Base-by-base conservation (phyloP, 1,140 invertebrate species). In the Nasonia longicornis region DNA sequence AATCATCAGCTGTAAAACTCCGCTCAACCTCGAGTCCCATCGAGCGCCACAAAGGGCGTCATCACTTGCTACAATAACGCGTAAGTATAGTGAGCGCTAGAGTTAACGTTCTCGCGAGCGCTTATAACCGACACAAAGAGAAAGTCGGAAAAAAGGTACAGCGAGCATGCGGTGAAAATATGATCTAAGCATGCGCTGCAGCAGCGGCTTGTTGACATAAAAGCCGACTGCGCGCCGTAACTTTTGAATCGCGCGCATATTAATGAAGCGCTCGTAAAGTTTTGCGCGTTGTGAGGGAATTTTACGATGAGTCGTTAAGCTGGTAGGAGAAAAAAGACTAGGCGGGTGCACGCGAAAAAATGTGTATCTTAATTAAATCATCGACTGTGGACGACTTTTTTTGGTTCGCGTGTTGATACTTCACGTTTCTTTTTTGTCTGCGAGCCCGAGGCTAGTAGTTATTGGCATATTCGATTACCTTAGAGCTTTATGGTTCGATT, bases 231-330 rank as follows among this genome's bases (percentile, higher is more conserved):
- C 20, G 1, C 52, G 52, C 52, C 52, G 52, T n/a, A 7, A 58
- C 20, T 58, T 58, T 58, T 58, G 52, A 58, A 58, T 58, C 20
- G 52, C 52, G 52, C 20, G 52, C 52, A 58, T 58, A 58, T 58
- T 58, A 58, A 58, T 58, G 16, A 58, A 58, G 52, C 16, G 20
- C 20, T 58, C 52, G 52, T 58, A 58, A 58, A 58, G 52, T 58
- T 58, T 58, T n/a, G 52, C 52, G 14, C 52, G 52, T n/a, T 20
- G 14, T n/a, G 20, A 58, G 52, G 16, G 52, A 58, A 58, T 58
- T 58, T 58, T 58, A 58, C 52, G 52, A 58, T 58, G 52, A 58
- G 52, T 58, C 52, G 52, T 58, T 58, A 58, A 58, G 45, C 45
- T 16, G 20, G 20, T n/a, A 58, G 16, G 52, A 16, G 52, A 7